Evolutionary conservation across 2,888 invertebrate species (phyloP).

Genomic region (Mamestra brassicae): DNA sequence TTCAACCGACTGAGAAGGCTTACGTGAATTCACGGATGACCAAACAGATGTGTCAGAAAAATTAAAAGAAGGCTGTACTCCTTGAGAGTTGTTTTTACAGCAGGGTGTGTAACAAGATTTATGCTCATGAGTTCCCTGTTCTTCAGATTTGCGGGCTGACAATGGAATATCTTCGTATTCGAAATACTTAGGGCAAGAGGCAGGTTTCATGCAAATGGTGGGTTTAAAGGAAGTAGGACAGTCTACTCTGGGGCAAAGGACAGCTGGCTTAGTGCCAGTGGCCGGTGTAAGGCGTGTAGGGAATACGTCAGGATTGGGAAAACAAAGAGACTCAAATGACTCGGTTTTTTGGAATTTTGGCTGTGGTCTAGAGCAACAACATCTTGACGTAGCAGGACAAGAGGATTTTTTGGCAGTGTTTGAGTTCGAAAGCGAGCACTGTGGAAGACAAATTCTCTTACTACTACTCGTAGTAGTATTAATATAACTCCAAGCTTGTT

Average conservation of each 20-base stretch:
- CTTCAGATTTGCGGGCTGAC: constrained; percentile 11
- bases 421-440: background rate
- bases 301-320: background rate
- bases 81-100: constrained; percentile 8
- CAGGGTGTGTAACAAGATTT: constrained; percentile 3
- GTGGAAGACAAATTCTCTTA: background rate
- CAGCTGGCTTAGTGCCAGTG: background rate
- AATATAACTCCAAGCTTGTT: constrained; percentile 47
- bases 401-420: constrained; percentile 1
- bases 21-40: background rate
- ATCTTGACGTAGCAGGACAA: background rate
- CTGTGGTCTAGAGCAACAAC: constrained; percentile 5
- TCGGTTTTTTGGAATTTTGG: background rate
- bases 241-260: constrained; percentile 1
- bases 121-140: constrained; percentile 6
- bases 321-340: background rate
- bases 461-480: background rate
- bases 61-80: constrained; percentile 1
- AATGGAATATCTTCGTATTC: background rate
- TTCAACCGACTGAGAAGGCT: constrained; percentile 14
- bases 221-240: constrained; percentile 10
- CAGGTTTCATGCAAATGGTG: background rate
- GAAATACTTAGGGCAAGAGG: background rate
- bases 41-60: constrained; percentile 22
- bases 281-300: background rate